Evolutionary conservation across 2,113 vertebrate genomes (phyloP).

Genomic region (Ictidomys tridecemlineatus): DNA sequence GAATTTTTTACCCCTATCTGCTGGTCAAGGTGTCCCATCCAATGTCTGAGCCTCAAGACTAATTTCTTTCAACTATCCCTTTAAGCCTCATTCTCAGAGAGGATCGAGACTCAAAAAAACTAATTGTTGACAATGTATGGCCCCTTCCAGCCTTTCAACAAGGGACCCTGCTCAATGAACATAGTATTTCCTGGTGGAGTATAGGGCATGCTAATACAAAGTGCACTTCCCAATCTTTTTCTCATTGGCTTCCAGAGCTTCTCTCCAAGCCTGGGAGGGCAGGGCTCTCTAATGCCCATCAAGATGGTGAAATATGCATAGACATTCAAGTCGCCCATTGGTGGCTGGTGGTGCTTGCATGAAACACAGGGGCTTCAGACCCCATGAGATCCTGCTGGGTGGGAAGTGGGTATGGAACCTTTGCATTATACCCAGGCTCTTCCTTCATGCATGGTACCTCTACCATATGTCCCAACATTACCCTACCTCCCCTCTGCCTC

Average conservation of each 20-base stretch:
- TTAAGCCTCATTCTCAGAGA: not conserved
- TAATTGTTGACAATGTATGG: not conserved
- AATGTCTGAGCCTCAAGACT: too few species aligned
- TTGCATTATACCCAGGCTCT: not conserved
- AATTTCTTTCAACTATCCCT: not conserved
- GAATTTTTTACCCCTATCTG: not conserved
- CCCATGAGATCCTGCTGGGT: not conserved
- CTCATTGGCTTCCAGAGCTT: not conserved
- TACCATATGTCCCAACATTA: not conserved
- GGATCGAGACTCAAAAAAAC: not conserved
- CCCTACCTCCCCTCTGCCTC: too few species aligned
- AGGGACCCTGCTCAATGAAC: not conserved
- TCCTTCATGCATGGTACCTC: not conserved
- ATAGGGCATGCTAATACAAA: not conserved
- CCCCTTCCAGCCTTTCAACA: not conserved
- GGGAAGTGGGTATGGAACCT: fast-evolving
- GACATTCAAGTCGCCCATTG: not conserved
- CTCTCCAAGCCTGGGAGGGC: not conserved
- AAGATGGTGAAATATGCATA: not conserved
- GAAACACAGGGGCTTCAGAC: not conserved
- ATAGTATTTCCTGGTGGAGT: not conserved
- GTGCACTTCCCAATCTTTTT: not conserved
- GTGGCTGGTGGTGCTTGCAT: not conserved
- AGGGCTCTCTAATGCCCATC: not conserved
- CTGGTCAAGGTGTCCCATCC: too few species aligned